Base-by-base conservation (phyloP, 2,888 invertebrate species). In the Heteromurus nitidus region DNA sequence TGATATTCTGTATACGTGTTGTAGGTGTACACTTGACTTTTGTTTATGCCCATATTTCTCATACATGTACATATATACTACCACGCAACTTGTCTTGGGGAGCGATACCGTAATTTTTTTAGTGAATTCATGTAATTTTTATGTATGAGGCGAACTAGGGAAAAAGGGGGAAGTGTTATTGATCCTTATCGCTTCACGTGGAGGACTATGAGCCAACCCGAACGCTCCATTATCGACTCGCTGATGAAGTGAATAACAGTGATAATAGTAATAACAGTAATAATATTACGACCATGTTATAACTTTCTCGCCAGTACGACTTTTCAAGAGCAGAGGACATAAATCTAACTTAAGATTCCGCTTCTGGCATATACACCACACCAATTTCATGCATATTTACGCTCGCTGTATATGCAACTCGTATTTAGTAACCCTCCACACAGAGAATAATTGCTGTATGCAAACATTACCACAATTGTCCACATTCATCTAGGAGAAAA, bases 331-430 rank as follows among this genome's bases (percentile, higher is more conserved):
- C 36, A 24, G 2, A 53, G 24, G 30, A 20, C 31, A 55, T 69
- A 69, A 69, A 69, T 69, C 69, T 55, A 55, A 55, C 55, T 2
- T 18, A 50, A 24, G 11, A 55, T 69, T 55, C 26, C 13, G 36
- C 42, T 20, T 20, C 16, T 69, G 36, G 20, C 62, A 44, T 72
- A 47, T 47, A 67, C n/a, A n/a, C n/a, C n/a, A 28, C 72, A 62
- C 28, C 36, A 55, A 42, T 36, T 69, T 69, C 42, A 13, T n/a
- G n/a, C n/a, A n/a, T n/a, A n/a, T n/a, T n/a, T n/a, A n/a, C 42
- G 36, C 28, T 62, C 28, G n/a, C 16, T 42, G 26, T 44, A 28
- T 47, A 44, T n/a, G n/a, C 30, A 62, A 30, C 47, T n/a, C 24
- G 1, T n/a, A 36, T 36, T 5, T 36, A 36, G 36, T 50, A 50